Evolutionary conservation across 2,888 invertebrate genomes (phyloP).

Genomic region (Clistopyga incitator): DNA sequence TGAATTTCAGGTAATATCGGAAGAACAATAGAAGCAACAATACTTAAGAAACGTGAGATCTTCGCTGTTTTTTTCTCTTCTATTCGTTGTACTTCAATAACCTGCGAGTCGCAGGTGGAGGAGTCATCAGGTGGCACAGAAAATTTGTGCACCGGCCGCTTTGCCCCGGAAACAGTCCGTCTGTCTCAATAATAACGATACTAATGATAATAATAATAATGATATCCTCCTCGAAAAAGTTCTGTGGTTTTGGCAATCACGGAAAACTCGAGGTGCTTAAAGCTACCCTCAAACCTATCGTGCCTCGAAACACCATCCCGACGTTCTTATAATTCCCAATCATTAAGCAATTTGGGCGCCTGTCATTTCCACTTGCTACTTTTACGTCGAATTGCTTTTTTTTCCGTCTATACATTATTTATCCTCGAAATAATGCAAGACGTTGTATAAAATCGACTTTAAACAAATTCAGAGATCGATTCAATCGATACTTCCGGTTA

Average conservation of each 20-base stretch:
- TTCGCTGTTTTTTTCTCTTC: not conserved
- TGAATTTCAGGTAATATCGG: constrained; percentile 36
- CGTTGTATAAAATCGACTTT: not conserved
- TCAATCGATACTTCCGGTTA: not conserved
- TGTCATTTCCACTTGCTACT: not conserved
- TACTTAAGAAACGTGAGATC: constrained; percentile 15
- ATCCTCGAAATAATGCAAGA: not conserved
- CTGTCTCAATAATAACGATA: constrained; percentile 18
- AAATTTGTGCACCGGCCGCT: constrained; percentile 23
- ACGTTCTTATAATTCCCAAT: constrained; percentile 21
- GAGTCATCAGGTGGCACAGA: constrained; percentile 22
- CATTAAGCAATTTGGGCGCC: constrained; percentile 23
- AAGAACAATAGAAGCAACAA: constrained; percentile 34
- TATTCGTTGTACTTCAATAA: not conserved
- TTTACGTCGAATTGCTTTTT: not conserved
- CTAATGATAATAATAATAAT: not conserved
- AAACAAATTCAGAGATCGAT: not conserved
- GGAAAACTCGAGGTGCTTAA: not conserved
- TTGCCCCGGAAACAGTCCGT: not conserved
- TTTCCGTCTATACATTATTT: not conserved
- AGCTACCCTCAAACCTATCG: not conserved
- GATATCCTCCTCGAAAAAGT: constrained; percentile 12
- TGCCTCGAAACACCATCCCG: not conserved
- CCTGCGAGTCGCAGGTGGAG: constrained; percentile 12
- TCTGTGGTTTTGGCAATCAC: constrained; percentile 16